Percentiles rank a stretch among this genome's conserved stretches.
Conservation (phyloP, 2,797 vertebrate genomes). For the Lepilemur septentrionalis region DNA sequence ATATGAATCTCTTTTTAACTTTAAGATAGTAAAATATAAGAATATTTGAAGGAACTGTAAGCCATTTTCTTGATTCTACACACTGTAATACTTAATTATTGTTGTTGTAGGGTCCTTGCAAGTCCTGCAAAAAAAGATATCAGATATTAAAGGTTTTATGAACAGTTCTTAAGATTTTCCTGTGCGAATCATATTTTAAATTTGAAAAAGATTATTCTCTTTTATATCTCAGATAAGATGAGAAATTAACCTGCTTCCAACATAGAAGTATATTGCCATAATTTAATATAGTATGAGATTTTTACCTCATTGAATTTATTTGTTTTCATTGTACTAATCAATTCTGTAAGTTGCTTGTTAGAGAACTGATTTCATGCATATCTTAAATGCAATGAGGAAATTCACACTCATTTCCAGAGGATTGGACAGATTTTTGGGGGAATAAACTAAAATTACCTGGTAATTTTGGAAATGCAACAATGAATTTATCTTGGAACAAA, state of each 20-base stretch:
- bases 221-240: constrained; percentile 3
- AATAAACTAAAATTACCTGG: not conserved
- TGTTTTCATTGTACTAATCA: not conserved
- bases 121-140: not conserved
- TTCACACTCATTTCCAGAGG: not conserved
- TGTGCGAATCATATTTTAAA: not conserved
- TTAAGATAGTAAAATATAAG: not conserved
- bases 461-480: not conserved
- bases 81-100: not conserved
- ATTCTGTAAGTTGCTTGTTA: not conserved
- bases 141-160: constrained; percentile 7
- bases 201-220: not conserved
- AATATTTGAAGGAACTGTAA: not conserved
- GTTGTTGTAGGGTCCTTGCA: not conserved
- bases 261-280: not conserved
- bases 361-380: not conserved
- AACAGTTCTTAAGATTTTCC: not conserved
- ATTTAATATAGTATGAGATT: constrained; percentile 5
- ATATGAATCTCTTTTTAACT: not conserved
- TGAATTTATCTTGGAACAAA: not conserved
- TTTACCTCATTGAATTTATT: not conserved
- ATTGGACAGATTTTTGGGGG: not conserved
- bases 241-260: not conserved
- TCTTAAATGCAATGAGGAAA: not conserved
- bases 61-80: not conserved